phyloP scores from a whole-genome alignment of 2,797 vertebrate genomes.

The Sebastes hubbsi region DNA sequence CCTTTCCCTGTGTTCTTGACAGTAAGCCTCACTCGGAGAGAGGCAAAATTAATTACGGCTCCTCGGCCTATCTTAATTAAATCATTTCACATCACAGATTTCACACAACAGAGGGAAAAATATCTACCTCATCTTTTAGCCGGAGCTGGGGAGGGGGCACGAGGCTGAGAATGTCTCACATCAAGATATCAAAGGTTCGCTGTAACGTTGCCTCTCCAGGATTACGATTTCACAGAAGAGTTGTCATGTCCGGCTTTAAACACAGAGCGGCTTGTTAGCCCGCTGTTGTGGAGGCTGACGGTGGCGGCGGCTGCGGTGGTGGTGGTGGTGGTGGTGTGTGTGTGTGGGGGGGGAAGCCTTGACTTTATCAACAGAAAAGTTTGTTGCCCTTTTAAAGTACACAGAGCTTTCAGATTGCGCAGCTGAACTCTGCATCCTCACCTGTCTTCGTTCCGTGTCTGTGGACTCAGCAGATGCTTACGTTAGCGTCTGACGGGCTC shows the following conservation, averaged over 20 bases:
- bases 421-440: conserved; percentile 51
- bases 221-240: conserved; percentile 60
- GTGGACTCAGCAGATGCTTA: conserved; percentile 24
- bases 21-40: conserved; percentile 71
- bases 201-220: conserved; percentile 56
- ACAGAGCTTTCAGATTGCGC: conserved; percentile 48
- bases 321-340: no score
- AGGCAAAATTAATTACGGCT: conserved; percentile 84
- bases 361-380: conserved; percentile 70
- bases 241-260: conserved; percentile 53
- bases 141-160: conserved; percentile 11
- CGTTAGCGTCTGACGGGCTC: background rate
- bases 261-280: conserved; percentile 47
- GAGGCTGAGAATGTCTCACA: conserved; percentile 55
- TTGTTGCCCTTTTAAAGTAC: conserved; percentile 76
- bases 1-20: conserved; percentile 78
- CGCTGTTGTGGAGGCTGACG: background rate
- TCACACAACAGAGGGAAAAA: conserved; percentile 78
- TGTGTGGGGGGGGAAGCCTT: conserved; percentile 14
- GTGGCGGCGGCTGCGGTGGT: background rate
- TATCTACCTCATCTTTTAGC: conserved; percentile 77
- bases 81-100: conserved; percentile 86
- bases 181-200: conserved; percentile 76
- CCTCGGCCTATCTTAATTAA: conserved; percentile 86
- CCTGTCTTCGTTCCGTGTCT: background rate